Evolutionary conservation across 2,113 vertebrate genomes (phyloP).

Genomic region (Ochotona curzoniae): DNA sequence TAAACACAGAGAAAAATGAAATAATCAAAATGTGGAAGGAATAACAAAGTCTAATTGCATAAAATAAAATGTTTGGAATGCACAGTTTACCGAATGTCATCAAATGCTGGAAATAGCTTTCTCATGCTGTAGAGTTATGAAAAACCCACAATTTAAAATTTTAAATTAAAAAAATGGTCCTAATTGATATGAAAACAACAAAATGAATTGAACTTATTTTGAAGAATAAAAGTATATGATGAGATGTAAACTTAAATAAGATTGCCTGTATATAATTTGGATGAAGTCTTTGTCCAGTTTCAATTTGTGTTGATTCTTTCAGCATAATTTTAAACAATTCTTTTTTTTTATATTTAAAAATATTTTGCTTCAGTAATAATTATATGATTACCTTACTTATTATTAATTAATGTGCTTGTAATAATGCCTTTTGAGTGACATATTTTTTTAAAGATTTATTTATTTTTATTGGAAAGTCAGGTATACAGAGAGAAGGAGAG

Average conservation of each 20-base stretch:
- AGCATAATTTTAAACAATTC: background rate
- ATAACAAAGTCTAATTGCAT: background rate
- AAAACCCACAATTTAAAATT: slow-evolving; percentile 12
- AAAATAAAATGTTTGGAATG: slow-evolving; percentile 5
- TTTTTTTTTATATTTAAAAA: background rate
- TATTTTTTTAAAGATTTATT: background rate
- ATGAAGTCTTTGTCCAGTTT: background rate
- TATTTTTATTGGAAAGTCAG: no score
- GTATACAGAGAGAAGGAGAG: no score
- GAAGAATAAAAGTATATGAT: background rate
- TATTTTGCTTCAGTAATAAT: background rate
- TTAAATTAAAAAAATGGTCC: background rate
- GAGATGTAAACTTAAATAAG: background rate
- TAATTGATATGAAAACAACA: background rate
- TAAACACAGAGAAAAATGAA: background rate
- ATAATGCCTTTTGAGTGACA: background rate
- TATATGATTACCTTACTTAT: background rate
- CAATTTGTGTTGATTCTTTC: background rate
- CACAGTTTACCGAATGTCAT: background rate
- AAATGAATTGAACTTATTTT: background rate
- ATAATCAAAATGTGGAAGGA: background rate
- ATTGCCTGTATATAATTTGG: background rate
- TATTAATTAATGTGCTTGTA: background rate
- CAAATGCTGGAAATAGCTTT: background rate
- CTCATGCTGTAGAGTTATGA: background rate